These are phyloP conservation scores for Bacillus rossius DNA, from an alignment of 1,140 invertebrate species.

Conservation along the genomic window DNA sequence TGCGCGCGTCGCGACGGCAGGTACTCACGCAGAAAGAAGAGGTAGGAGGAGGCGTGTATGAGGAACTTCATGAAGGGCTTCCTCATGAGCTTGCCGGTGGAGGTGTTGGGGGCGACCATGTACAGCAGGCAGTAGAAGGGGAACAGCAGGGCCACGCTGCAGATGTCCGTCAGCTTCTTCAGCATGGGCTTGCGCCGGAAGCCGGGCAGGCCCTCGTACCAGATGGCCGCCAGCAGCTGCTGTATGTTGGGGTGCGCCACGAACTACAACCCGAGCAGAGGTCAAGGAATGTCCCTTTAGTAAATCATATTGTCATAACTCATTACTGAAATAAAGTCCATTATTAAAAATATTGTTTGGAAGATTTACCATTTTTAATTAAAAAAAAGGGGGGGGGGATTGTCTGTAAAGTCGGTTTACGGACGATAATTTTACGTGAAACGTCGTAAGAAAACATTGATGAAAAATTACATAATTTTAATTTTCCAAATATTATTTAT, in stretches of 20 bases:
- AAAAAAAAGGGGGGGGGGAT: too few relatives aligned
- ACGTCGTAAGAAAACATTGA: too few relatives aligned
- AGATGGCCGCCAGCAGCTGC: constrained; percentile 83
- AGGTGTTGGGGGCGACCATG: constrained; percentile 69
- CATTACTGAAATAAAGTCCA: too few relatives aligned
- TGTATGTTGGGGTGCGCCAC: constrained; percentile 92
- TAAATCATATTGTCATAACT: too few relatives aligned
- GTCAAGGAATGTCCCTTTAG: too few relatives aligned
- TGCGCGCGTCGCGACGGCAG: background rate
- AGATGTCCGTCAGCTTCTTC: constrained; percentile 63
- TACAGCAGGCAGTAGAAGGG: constrained; percentile 81
- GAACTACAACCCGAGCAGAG: constrained; percentile 57
- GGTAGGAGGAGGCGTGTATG: constrained; percentile 84
- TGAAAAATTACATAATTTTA: too few relatives aligned
- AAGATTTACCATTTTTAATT: too few relatives aligned
- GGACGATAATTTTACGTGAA: too few relatives aligned
- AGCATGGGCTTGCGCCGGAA: constrained; percentile 70
- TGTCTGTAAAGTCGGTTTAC: too few relatives aligned
- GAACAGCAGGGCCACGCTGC: constrained; percentile 71
- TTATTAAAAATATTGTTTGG: too few relatives aligned
- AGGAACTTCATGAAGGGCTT: constrained; percentile 95
- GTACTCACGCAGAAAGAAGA: constrained; percentile 81
- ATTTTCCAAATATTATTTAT: too few relatives aligned
- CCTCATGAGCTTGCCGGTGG: constrained; percentile 70
- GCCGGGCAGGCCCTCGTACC: constrained; percentile 88